Conservation (phyloP, 2,888 invertebrate genomes). For the Acleris sparsana region DNA sequence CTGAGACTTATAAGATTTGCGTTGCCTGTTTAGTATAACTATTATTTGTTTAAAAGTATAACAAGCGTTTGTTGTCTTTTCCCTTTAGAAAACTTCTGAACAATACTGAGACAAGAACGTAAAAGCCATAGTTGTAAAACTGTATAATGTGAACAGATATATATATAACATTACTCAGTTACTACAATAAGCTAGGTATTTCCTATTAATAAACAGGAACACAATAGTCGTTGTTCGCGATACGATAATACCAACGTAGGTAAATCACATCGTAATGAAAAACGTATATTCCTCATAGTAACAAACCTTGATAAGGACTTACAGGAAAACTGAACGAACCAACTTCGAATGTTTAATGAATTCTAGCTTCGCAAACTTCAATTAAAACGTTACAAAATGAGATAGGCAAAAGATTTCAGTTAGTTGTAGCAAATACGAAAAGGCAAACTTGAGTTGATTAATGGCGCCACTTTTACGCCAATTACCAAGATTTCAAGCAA, state of each 20-base stretch:
- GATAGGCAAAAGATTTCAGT: not conserved
- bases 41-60: no score
- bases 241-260: conserved; percentile 1
- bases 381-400: conserved; percentile 11
- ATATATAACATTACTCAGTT: conserved; percentile 23
- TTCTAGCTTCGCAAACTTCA: conserved; percentile 18
- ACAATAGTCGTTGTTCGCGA: conserved; percentile 2
- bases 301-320: conserved; percentile 8
- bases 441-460: conserved; percentile 8
- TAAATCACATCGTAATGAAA: conserved; percentile 5
- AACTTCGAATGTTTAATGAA: not conserved
- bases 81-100: not conserved
- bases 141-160: conserved; percentile 20
- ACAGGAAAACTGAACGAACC: conserved; percentile 13
- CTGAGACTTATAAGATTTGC: no score
- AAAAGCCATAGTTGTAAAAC: conserved; percentile 27
- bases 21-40: no score
- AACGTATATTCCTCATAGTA: conserved; percentile 14
- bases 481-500: conserved; percentile 7
- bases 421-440: not conserved
- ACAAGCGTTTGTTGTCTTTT: not conserved
- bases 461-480: not conserved
- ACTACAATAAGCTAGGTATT: conserved; percentile 17
- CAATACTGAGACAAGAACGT: conserved; percentile 15
- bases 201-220: conserved; percentile 12